A percentile compares a stretch with the other conserved stretches of the same genome.
Evolutionary conservation across 2,113 vertebrate species (phyloP).

Genomic region (Calidris pugnax): DNA sequence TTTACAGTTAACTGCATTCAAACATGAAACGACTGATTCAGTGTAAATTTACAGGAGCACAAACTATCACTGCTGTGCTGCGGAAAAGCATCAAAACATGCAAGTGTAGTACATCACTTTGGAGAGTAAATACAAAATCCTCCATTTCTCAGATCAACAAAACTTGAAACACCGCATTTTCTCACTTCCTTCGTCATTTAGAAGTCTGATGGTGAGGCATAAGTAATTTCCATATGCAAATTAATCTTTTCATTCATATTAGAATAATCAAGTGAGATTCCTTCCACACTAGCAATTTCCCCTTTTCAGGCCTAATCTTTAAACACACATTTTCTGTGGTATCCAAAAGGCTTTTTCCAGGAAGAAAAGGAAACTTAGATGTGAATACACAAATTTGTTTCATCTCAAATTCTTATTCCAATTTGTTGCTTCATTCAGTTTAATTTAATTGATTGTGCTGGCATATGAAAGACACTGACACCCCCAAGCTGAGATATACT

Average conservation of each 20-base stretch:
- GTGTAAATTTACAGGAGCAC: not conserved
- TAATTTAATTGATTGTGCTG: not conserved
- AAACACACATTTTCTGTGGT: not conserved
- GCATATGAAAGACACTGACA: not conserved
- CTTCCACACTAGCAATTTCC: not conserved
- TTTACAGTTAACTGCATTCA: not conserved
- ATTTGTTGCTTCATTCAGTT: not conserved
- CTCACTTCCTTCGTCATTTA: not conserved
- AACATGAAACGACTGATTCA: not conserved
- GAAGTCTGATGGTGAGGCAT: rapidly evolving
- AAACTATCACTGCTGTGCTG: not conserved
- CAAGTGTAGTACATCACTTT: not conserved
- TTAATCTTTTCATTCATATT: not conserved
- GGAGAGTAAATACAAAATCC: not conserved
- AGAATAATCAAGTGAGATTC: not conserved
- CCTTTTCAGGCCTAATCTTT: not conserved
- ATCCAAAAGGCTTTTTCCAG: not conserved
- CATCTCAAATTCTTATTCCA: not conserved
- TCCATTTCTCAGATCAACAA: not conserved
- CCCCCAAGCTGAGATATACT: not conserved
- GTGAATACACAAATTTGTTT: not conserved
- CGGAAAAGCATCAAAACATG: not conserved
- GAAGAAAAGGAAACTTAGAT: not conserved
- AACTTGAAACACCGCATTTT: not conserved
- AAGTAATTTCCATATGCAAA: not conserved